Base-by-base conservation (phyloP, 2,113 vertebrate species). In the Ptilonorhynchus violaceus region DNA sequence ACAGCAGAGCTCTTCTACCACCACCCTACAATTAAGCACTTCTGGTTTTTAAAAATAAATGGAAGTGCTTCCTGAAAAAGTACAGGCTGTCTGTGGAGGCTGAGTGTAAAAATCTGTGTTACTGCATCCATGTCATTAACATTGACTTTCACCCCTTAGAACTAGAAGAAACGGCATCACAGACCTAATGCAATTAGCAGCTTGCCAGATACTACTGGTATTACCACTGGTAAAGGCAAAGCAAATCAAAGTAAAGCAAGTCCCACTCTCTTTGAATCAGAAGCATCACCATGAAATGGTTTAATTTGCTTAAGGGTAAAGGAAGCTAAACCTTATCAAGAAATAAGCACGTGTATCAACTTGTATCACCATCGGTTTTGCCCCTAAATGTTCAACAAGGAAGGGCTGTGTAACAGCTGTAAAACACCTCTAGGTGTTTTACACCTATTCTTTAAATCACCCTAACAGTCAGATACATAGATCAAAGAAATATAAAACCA, bases 401-500 rank as follows among this genome's bases (percentile, higher is more conserved):
- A 85, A 89, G 67, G 44, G 44, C 53, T 64, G 59, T 79, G 55
- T 63, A 67, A 85, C 33, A 83, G 70, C 55, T 93, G 67, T 52
- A 67, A 64, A 85, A 63, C 70, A 84, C 28, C 28, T 80, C 88
- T 56, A 85, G 47, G 52, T n/a, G 86, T 94, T 90, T 85, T 44
- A 90, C 49, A 68, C 56, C 55, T 75, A 28, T 52, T 81, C 30
- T 86, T 94, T 53, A 88, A 86, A 94, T 82, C 67, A 81, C 52
- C 21, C 0, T 55, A 88, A 84, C 82, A 94, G 92, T 52, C 67
- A 70, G 56, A 88, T 15, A 88, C 6, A 42, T 23, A 86, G 78
- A 95, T 93, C 89, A 95, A 94, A 96, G 75, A 93, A 88, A 83
- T 50, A 55, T 9, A 80, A 93, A 96, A 67, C 33, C 74, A 94